Conservation (phyloP, 2,113 vertebrate genomes). For the Stercorarius parasiticus region DNA sequence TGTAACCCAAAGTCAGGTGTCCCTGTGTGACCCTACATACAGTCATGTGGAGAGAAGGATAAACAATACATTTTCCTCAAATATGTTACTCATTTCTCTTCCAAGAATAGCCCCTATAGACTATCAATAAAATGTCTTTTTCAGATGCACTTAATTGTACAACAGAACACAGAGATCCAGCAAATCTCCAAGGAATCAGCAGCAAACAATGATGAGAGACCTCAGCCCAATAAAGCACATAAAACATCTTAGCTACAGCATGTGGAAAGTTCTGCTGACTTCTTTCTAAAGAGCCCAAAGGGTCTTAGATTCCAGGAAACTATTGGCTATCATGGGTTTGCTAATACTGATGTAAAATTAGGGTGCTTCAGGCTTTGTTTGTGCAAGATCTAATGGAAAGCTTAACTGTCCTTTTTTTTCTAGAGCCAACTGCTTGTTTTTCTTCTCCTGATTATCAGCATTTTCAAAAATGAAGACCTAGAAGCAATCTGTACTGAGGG, state of each 20-base stretch:
- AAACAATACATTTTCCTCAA: neutral
- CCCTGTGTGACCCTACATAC: neutral
- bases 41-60: neutral
- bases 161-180: neutral
- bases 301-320: slow-evolving; percentile 12
- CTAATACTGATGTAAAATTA: neutral
- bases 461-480: neutral
- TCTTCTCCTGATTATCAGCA: neutral
- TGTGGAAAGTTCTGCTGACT: slow-evolving; percentile 2
- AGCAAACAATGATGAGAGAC: neutral
- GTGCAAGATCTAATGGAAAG: neutral
- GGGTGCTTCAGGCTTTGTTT: neutral
- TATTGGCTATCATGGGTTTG: neutral
- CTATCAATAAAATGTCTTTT: neutral
- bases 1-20: neutral
- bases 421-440: neutral
- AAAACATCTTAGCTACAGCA: neutral
- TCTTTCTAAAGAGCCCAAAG: neutral
- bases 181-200: slow-evolving; percentile 8
- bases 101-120: neutral
- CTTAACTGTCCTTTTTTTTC: neutral
- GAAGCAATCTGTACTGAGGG: neutral
- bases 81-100: neutral
- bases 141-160: neutral
- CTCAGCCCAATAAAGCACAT: neutral